phyloP scores from a whole-genome alignment of 1,140 invertebrate species.

The Ostrea edulis region DNA sequence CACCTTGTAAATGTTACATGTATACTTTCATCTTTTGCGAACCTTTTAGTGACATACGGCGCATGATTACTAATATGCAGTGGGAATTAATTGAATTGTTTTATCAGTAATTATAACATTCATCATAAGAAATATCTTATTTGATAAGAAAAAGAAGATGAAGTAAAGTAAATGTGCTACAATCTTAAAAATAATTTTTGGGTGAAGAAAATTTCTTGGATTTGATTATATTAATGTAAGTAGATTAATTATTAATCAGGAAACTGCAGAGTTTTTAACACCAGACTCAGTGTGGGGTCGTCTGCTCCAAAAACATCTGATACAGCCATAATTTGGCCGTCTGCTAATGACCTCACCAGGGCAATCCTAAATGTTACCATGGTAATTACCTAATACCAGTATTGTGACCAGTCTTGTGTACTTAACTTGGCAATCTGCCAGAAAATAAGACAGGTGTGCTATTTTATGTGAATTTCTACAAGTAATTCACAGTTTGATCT shows the following conservation, averaged over 20 bases:
- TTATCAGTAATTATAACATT: too few relatives aligned
- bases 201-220: neutral
- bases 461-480: neutral
- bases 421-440: neutral
- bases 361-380: slow-evolving; percentile 8
- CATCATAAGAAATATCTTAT: too few relatives aligned
- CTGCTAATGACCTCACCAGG: slow-evolving; percentile 12
- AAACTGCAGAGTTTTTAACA: neutral
- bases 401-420: neutral
- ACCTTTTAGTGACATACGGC: too few relatives aligned
- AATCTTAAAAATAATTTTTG: too few relatives aligned
- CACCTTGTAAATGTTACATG: too few relatives aligned
- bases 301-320: neutral
- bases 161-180: too few relatives aligned
- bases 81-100: too few relatives aligned
- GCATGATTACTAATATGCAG: too few relatives aligned
- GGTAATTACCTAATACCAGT: neutral
- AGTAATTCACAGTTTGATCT: too few relatives aligned
- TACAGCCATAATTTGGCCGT: neutral
- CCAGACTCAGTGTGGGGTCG: neutral
- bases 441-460: neutral
- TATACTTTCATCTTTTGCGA: too few relatives aligned
- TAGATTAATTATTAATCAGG: slow-evolving; percentile 26
- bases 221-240: slow-evolving; percentile 17
- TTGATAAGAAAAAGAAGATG: too few relatives aligned